These are phyloP conservation scores for Apodemia hepburni DNA, from an alignment of 2,888 invertebrate genomes.

Conservation along the genomic window DNA sequence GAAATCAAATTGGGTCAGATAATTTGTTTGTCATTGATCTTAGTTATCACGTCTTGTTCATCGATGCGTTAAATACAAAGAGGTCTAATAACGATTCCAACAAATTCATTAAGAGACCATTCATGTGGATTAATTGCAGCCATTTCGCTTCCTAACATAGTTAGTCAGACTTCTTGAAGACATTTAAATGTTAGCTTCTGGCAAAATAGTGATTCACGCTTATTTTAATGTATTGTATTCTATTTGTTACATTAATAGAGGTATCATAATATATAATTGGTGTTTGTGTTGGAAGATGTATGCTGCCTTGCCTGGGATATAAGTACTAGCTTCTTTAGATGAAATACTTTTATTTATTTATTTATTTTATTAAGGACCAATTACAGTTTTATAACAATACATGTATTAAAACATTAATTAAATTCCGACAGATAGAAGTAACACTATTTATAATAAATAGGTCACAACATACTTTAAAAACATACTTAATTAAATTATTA, in stretches of 20 bases:
- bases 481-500: no score
- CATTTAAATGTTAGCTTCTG: constrained; percentile 1
- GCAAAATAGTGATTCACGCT: background rate
- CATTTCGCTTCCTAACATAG: background rate
- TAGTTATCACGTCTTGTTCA: background rate
- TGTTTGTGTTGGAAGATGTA: no score
- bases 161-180: background rate
- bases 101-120: constrained; percentile 2
- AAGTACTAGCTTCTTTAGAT: no score
- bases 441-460: no score
- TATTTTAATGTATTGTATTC: no score
- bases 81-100: background rate
- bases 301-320: no score
- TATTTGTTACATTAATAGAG: background rate
- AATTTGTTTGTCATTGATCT: background rate
- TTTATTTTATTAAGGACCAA: no score
- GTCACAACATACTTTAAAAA: no score
- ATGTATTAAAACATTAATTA: no score
- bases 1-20: background rate
- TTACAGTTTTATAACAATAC: no score
- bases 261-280: background rate
- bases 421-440: no score
- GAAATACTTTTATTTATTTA: no score
- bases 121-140: background rate
- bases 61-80: constrained; percentile 1